A percentile compares a stretch with the other conserved stretches of the same genome.
phyloP scores from a whole-genome alignment of 1,140 invertebrate species.

The Apis cerana region DNA sequence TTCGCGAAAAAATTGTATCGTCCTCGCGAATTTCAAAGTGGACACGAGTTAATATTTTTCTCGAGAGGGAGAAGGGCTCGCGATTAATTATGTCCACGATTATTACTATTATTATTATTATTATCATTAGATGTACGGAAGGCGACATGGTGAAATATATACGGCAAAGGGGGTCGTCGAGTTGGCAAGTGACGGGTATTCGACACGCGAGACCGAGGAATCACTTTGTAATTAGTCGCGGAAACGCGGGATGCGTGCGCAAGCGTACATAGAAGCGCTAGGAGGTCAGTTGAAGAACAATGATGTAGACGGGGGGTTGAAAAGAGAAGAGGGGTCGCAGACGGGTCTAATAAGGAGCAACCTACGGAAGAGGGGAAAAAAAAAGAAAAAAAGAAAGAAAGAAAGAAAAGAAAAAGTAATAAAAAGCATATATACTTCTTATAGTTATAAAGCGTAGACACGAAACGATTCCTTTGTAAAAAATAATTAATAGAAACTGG shows the following conservation, averaged over 20 bases:
- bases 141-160: too few relatives aligned
- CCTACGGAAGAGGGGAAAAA: too few relatives aligned
- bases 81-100: constrained; percentile 1
- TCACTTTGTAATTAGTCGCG: constrained; percentile 71
- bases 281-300: constrained; percentile 33
- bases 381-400: too few relatives aligned
- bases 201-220: constrained; percentile 58
- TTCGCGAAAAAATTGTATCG: too few relatives aligned
- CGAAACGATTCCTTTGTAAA: too few relatives aligned
- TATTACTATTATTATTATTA: background rate
- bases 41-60: background rate
- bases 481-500: too few relatives aligned
- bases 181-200: constrained; percentile 52
- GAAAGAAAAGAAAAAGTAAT: too few relatives aligned
- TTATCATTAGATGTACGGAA: background rate
- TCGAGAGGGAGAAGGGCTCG: background rate
- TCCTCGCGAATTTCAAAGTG: too few relatives aligned
- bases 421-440: too few relatives aligned
- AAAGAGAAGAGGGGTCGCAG: background rate
- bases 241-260: constrained; percentile 45
- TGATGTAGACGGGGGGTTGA: constrained; percentile 36
- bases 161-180: background rate
- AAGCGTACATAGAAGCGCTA: constrained; percentile 46
- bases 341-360: background rate
- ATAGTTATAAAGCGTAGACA: too few relatives aligned